Base-by-base conservation (phyloP, 2,888 invertebrate species). In the Polydesmus complanatus region DNA sequence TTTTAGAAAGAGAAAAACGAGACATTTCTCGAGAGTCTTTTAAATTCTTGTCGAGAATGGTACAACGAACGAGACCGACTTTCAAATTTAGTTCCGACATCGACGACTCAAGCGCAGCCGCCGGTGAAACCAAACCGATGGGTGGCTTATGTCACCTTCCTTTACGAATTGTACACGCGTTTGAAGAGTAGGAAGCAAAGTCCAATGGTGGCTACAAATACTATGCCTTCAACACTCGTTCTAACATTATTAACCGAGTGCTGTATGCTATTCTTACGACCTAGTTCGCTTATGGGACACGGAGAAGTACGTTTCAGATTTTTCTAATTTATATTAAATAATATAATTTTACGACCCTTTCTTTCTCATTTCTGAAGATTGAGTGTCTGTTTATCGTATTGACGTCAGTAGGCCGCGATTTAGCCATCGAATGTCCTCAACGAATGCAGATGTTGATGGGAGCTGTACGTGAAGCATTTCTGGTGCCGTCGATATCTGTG, bases 161-260 rank as follows among this genome's bases (percentile, higher is more conserved):
- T 91, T 66, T 86, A 88, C 69, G 90, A 91, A 80, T 88, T 91
- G 84, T 89, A 88, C 75, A 86, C 88, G 72, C 88, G 88, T 79
- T 75, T 90, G 69, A 88, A 90, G 73, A 79, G 85, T 51, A 79
- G 82, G 65, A 49, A 47, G 19, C 61, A 61, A 2, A 62, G 53
- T 19, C 50, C 54, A 2, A 61, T 56, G 50, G 54, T 53, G n/a
- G 50, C 52, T 25, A 59, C 59, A 21, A 61, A 51, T 27, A 56
- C 55, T 22, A 81, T 82, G 22, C 84, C 85, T 1, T 85, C 85
- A 1, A 78, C 86, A 68, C 84, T 88, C 66, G 78, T 92, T 69
- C 81, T 91, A 62, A 85, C 88, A 61, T 80, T 93, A 68, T 80
- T 93, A 69, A 86, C 85, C 73, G 90, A 90, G 75, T 91, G 89